Conservation (phyloP, 92 coral and sea anemone genomes). For the Palythoa heliodiscus region DNA sequence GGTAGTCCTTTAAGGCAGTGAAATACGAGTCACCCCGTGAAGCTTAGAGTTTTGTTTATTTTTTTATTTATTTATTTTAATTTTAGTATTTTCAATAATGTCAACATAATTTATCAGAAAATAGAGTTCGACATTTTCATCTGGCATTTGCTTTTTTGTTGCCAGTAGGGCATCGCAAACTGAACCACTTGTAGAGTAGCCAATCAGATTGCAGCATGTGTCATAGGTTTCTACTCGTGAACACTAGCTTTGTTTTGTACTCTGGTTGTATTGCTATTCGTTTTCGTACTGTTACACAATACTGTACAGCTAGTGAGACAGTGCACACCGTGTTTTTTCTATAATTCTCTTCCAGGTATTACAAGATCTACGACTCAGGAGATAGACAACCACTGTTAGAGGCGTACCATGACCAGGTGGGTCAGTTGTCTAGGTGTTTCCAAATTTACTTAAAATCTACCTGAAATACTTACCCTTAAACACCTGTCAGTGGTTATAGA, state of each 20-base stretch:
- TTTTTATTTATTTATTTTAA: too few species aligned
- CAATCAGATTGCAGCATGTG: too few species aligned
- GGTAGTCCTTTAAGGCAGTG: too few species aligned
- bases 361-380: constrained; percentile 85
- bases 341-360: constrained; percentile 68
- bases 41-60: too few species aligned
- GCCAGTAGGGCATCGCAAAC: too few species aligned
- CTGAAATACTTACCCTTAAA: not conserved
- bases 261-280: not conserved
- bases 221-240: not conserved
- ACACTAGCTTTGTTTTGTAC: not conserved
- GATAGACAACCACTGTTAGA: constrained; percentile 90
- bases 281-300: not conserved
- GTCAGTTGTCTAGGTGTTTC: not conserved
- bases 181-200: too few species aligned
- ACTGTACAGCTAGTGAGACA: constrained; percentile 16
- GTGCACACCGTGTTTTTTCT: constrained; percentile 12
- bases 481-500: not conserved
- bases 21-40: too few species aligned
- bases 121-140: too few species aligned
- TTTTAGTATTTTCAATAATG: too few species aligned
- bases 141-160: too few species aligned
- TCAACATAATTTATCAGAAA: too few species aligned
- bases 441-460: not conserved
- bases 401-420: constrained; percentile 97